These are phyloP conservation scores for Portunus trituberculatus DNA, from an alignment of 1,140 invertebrate genomes.

Conservation along the genomic window DNA sequence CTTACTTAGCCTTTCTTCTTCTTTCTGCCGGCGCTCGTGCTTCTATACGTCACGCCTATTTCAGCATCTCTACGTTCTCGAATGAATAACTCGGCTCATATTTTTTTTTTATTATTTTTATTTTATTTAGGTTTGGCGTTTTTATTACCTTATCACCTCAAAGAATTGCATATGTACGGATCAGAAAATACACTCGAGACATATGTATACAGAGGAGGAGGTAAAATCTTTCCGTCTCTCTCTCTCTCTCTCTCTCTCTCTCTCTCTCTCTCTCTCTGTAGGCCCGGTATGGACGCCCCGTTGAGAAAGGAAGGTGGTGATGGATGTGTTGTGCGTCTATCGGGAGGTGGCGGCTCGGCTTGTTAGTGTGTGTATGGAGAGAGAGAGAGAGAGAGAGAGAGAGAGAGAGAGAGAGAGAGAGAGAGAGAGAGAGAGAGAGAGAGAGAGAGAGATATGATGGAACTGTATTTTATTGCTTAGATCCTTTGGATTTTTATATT, in stretches of 20 bases:
- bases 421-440: background rate
- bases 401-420: constrained; percentile 1
- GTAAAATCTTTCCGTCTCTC: background rate
- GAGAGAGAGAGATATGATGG: constrained; percentile 31
- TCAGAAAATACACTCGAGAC: too few species aligned
- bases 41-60: too few species aligned
- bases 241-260: constrained; percentile 47
- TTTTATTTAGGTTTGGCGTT: too few species aligned
- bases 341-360: background rate
- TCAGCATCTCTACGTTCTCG: too few species aligned
- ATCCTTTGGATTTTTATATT: background rate
- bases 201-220: too few species aligned
- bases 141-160: too few species aligned
- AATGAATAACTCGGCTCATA: too few species aligned
- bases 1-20: too few species aligned
- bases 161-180: too few species aligned
- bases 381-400: constrained; percentile 39
- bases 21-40: too few species aligned
- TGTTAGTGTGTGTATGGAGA: constrained; percentile 10
- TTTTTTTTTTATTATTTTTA: too few species aligned
- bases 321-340: constrained; percentile 5
- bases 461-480: background rate
- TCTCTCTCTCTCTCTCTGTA: constrained; percentile 35
- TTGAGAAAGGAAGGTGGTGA: constrained; percentile 20
- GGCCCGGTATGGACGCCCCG: background rate